Conservation (phyloP, 2,797 vertebrate genomes). For the Aldrovandia affinis region DNA sequence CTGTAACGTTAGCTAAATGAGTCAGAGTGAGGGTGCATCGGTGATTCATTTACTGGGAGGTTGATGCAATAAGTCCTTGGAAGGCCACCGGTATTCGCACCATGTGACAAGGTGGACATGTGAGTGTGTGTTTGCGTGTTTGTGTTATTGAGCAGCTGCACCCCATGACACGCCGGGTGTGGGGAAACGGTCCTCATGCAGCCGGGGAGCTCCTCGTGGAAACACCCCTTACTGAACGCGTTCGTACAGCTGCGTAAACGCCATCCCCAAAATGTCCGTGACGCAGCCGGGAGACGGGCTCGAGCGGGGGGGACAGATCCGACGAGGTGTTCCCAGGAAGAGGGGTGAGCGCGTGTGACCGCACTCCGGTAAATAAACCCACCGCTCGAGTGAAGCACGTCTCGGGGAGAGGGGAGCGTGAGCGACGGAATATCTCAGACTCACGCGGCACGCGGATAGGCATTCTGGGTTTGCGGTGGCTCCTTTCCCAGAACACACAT, state of each 20-base stretch:
- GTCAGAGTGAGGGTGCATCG: neutral
- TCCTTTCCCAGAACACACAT: slow-evolving; percentile 22
- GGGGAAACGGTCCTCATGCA: neutral
- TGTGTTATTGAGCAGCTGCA: neutral
- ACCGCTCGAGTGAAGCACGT: neutral
- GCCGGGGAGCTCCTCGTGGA: neutral
- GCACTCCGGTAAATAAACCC: neutral
- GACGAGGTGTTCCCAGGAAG: no score
- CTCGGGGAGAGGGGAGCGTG: neutral
- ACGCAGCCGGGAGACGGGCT: neutral
- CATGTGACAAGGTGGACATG: neutral
- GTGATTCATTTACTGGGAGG: neutral
- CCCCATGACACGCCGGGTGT: neutral
- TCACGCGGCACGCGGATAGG: neutral
- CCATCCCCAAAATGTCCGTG: neutral
- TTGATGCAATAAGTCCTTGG: slow-evolving; percentile 9
- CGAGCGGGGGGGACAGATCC: neutral
- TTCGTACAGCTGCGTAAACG: neutral
- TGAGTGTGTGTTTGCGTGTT: neutral
- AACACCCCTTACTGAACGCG: no score
- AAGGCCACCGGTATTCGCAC: neutral
- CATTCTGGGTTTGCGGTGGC: slow-evolving; percentile 37
- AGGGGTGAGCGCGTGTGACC: neutral
- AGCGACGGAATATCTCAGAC: neutral
- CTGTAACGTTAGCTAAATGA: slow-evolving; percentile 6